Conservation (phyloP, 2,888 invertebrate species). For the Apamea monoglypha region DNA sequence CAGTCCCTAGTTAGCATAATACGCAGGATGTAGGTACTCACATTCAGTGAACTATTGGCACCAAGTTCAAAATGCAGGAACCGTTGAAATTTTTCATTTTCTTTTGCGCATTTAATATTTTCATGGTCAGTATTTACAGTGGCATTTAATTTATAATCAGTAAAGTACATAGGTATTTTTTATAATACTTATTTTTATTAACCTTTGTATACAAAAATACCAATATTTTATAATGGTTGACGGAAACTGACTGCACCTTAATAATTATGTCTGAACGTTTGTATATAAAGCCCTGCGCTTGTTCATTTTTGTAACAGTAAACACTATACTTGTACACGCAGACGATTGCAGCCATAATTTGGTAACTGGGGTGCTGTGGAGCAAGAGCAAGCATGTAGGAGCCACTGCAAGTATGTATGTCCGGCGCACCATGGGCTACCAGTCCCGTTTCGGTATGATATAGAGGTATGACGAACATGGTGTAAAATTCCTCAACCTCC, state of each 20-base stretch:
- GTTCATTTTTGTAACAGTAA: conserved; percentile 3
- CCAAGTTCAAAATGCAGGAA: background rate
- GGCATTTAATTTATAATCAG: conserved; percentile 14
- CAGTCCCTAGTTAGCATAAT: background rate
- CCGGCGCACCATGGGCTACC: background rate
- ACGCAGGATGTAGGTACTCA: background rate
- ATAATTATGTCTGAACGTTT: background rate
- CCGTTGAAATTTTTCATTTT: background rate
- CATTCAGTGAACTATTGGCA: background rate
- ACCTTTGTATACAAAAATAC: conserved; percentile 8
- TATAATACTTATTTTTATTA: background rate
- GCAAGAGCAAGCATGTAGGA: background rate
- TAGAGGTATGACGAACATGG: background rate
- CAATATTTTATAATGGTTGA: conserved; percentile 13
- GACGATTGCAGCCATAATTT: background rate
- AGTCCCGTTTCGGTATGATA: background rate
- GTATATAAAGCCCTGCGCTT: conserved; percentile 3
- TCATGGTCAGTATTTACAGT: conserved; percentile 26
- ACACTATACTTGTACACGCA: background rate
- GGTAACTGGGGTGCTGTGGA: background rate
- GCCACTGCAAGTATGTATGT: background rate
- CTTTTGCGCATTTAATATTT: background rate
- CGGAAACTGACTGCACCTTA: conserved; percentile 2
- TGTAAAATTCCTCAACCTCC: background rate
- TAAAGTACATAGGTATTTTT: conserved; percentile 19